phyloP scores from a whole-genome alignment of 92 coral and sea anemone genomes.

The Epizoanthus illoricatus region DNA sequence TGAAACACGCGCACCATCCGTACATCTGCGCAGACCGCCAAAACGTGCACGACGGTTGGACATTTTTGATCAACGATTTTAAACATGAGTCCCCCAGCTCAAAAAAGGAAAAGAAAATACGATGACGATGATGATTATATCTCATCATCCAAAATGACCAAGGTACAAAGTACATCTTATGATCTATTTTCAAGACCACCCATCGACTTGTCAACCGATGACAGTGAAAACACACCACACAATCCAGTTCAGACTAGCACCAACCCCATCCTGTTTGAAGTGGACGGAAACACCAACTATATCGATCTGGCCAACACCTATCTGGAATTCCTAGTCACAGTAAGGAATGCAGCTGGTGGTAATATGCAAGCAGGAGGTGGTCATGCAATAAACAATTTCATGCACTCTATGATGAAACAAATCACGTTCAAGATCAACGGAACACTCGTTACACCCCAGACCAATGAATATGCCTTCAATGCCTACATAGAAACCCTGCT shows the following conservation, averaged over 20 bases:
- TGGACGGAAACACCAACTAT: conserved; percentile 21
- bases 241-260: conserved; percentile 27
- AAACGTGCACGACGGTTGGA: no score
- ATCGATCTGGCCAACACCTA: conserved; percentile 41
- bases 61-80: no score
- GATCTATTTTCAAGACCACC: no score
- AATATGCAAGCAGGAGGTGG: neutral
- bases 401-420: conserved; percentile 42
- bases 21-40: no score
- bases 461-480: conserved; percentile 44
- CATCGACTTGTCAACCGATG: no score
- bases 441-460: conserved; percentile 39
- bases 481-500: conserved; percentile 30
- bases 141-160: no score
- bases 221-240: neutral
- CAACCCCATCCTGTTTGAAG: conserved; percentile 42
- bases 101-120: no score
- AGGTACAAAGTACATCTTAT: no score
- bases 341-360: neutral
- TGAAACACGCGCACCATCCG: no score
- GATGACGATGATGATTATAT: no score
- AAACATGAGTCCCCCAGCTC: no score
- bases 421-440: conserved; percentile 43
- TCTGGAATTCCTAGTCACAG: conserved; percentile 18
- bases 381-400: conserved; percentile 10